Base-by-base conservation (phyloP, 2,888 invertebrate genomes). In the Alitta virens region DNA sequence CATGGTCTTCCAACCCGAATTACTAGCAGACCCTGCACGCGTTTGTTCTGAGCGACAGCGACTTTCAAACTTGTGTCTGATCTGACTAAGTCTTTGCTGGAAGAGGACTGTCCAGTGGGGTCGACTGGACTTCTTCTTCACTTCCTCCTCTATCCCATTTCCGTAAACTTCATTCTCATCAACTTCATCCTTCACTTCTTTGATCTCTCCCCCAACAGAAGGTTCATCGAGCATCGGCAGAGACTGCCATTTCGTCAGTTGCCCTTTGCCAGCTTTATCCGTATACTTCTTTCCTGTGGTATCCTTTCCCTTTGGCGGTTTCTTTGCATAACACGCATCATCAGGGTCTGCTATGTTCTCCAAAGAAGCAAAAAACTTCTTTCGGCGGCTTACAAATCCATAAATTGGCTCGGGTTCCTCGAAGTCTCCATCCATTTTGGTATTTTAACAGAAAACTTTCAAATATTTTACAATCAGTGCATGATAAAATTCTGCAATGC, bases 51-150 rank as follows among this genome's bases (percentile, higher is more conserved):
- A 25, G 9, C 46, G 42, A 40, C 63, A 53, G 27, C 51, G 51
- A 25, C 46, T 58, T 42, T 63, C 63, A 27, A 63, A 59, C 40
- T 56, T 49, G 51, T 63, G 63, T 24, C 63, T 23, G 46, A 63
- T 63, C 56, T 60, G 60, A 5, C 54, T 38, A n/a, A 63, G 42
- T 16, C 63, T 42, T 42, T 60, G 55, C 1, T 59, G 60, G 27
- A 63, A 63, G 26, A 60, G 53, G 18, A 53, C 33, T 18, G 63
- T 53, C 63, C 63, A 63, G 27, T 60, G 58, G 9, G 60, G 54
- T 38, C 26, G 40, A 2, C 40, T n/a, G 14, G 60, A 53, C n/a
- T 42, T 51, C 14, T 23, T 51, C 16, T 51, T 33, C 9, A 59
- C 40, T 7, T 50, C 51, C 14, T 25, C 12, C 26, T 23, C 40